Evolutionary conservation across 53 echinoderm and acorn worm species (phyloP).

Genomic region (Stichopus horrens): DNA sequence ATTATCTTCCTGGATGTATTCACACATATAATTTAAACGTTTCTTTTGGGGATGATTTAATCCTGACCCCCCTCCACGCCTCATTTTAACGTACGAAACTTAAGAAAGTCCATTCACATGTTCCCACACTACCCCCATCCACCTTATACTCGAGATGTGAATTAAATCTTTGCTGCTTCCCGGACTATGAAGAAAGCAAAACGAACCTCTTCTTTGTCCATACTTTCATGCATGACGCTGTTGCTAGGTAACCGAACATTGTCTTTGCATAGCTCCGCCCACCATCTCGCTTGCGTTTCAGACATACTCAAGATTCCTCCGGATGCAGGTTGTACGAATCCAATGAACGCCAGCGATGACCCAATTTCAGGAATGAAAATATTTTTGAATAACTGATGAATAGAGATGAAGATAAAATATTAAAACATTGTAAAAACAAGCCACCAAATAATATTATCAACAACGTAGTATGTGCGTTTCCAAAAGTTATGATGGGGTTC

Average conservation of each 20-base stretch:
- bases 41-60: too few relatives aligned
- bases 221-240: conserved; percentile 51
- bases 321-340: conserved; percentile 91
- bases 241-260: conserved; percentile 61
- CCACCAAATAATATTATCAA: too few relatives aligned
- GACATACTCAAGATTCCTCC: conserved; percentile 88
- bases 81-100: too few relatives aligned
- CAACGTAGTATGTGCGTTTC: too few relatives aligned
- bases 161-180: too few relatives aligned
- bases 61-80: too few relatives aligned
- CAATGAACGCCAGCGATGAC: conserved; percentile 79
- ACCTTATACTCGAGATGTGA: not conserved
- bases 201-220: conserved; percentile 57
- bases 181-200: too few relatives aligned
- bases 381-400: conserved; percentile 82
- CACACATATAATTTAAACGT: too few relatives aligned
- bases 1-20: too few relatives aligned
- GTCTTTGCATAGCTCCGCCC: conserved; percentile 79
- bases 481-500: too few relatives aligned
- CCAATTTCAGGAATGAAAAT: conserved; percentile 80
- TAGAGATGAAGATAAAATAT: not conserved
- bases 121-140: not conserved
- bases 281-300: conserved; percentile 90
- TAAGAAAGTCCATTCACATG: not conserved
- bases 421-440: too few relatives aligned